Evolutionary conservation across 1,140 invertebrate species (phyloP), one percentile per base, ranked within the genome.

Genomic region (Agraylea sexmaculata): DNA sequence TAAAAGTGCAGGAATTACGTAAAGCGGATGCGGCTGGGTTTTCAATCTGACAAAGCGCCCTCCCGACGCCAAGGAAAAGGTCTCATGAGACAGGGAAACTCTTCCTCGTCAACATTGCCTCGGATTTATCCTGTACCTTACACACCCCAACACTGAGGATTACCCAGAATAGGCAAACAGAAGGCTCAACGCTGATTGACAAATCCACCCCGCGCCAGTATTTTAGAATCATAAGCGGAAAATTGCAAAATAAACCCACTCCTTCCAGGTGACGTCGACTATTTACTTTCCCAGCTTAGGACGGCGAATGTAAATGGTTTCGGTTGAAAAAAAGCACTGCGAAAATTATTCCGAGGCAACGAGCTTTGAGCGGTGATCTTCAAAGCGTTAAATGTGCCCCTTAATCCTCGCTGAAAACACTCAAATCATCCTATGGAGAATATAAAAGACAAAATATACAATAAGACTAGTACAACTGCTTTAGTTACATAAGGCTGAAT

Each of bases 151-250:
- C n/a, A n/a, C n/a, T n/a, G 5, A 28, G 41, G 41, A 43, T 43
- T 47, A 43, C 19, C 27, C 37, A 28, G 40, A 47, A 47, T 47
- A 41, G 38, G 41, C 46, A 47, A 47, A 47, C 46, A 47, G 41
- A 47, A 18, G 42, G 46, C 41, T 47, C 44, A 47, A 33, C 21
- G 28, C 30, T 47, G 46, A 47, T 47, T 47, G 46, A 47, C 46
- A 47, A 44, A 47, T 43, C 46, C 32, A 43, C 46, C 46, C 38
- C 13, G 36, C 15, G 32, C 18, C 4, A 16, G 12, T 37, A 37
- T 43, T 43, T 43, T 37, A 37, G 41, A 43, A 13, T 43, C 41
- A 43, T 43, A 43, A 43, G 41, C 41, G 41, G 21, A 43, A 43
- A 43, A 43, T 43, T 43, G 37, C 21, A 20, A 37, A 43, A 37